These are phyloP conservation scores for Piprites chloris DNA, from an alignment of 2,113 vertebrate species.

Conservation along the genomic window DNA sequence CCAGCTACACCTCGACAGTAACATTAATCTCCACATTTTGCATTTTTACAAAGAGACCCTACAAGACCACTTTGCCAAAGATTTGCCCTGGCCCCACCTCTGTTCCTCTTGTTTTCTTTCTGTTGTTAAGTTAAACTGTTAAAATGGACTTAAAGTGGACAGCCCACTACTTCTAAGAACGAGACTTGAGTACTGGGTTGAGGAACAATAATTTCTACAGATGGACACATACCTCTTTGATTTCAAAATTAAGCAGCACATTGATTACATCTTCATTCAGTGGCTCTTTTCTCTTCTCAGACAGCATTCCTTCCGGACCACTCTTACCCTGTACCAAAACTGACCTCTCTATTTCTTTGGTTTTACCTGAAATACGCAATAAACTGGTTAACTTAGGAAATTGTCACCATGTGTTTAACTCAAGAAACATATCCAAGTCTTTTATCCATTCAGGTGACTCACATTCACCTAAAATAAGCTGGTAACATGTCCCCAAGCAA, in stretches of 20 bases:
- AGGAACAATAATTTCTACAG: background rate
- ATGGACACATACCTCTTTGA: slow-evolving; percentile 81
- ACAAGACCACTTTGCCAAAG: background rate
- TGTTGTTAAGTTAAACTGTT: background rate
- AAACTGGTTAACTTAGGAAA: background rate
- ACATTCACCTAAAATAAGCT: background rate
- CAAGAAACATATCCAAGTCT: background rate
- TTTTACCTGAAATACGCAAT: slow-evolving; percentile 40
- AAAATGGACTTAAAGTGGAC: background rate
- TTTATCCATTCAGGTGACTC: background rate
- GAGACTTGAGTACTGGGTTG: background rate
- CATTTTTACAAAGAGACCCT: background rate
- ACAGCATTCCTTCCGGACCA: background rate
- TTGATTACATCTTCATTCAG: slow-evolving; percentile 74
- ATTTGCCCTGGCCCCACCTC: accelerated
- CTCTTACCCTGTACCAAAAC: background rate
- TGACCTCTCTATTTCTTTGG: background rate
- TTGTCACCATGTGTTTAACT: background rate
- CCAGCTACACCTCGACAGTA: background rate
- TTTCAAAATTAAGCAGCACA: slow-evolving; percentile 88
- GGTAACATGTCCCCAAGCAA: background rate
- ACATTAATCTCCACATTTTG: background rate
- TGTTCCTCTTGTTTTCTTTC: background rate
- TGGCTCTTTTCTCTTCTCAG: background rate
- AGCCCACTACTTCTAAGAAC: background rate